Evolutionary conservation across 2,888 invertebrate species (phyloP), one percentile per base, ranked within the genome.

Genomic region (Trichopria drosophilae): DNA sequence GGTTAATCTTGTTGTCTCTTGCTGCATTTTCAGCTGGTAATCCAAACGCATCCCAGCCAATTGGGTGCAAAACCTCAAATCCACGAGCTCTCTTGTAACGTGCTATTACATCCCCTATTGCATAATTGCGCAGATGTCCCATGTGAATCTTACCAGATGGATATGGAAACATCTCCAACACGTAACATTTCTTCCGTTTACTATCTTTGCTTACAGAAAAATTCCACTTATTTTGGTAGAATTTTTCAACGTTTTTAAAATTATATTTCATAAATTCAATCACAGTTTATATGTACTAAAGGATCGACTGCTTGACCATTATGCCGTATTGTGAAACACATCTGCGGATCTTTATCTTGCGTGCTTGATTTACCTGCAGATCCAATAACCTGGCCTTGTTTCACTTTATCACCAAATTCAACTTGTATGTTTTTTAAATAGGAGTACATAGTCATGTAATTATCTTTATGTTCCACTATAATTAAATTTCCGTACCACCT

Each of bases 241-340:
- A 26, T 48, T 48, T 48, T 40, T 48, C 48, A 48, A 48, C 48
- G 41, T 28, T 48, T 48, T 48, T 48, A 48, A 48, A 48, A 48
- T 48, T 41, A 48, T 48, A 48, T 48, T 48, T 48, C 47, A 47
- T 47, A 47, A 47, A 47, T 47, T 47, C 39, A 47, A 47, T 47
- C 26, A 47, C 39, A 47, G 47, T 47, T 39, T 26, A 39, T 23
- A 16, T 47, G 47, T 34, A 23, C 26, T 34, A 39, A 47, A 47
- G 47, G 47, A 47, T 47, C 47, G 34, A 47, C 39, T 34, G 47
- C 47, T 47, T 39, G 39, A 13, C 47, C 39, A 20, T 47, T 47
- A 47, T 47, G 39, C 18, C 47, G 39, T 47, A 46, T 46, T 46
- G 37, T 46, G 35, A 46, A 46, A 37, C 46, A 46, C 46, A 36